Evolutionary conservation across 2,113 vertebrate genomes (phyloP), one percentile per base, ranked within the genome.

Genomic region (Ranitomeya variabilis): DNA sequence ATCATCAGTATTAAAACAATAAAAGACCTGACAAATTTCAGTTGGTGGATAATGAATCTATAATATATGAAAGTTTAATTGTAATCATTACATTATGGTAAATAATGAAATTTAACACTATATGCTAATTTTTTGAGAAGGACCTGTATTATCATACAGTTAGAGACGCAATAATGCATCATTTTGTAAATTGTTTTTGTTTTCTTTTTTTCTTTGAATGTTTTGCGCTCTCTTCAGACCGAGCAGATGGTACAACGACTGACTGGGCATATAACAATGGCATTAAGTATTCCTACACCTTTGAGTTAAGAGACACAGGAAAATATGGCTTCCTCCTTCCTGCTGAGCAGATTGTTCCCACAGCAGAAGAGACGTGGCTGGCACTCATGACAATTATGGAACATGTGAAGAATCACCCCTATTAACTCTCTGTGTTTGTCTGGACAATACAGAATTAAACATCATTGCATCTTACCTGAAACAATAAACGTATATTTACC

Each of bases 221-320:
- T 73, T 37, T 45, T 74, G 14, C 62, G 60, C 85, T 90, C 60
- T 86, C 57, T n/a, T 6, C 90, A 98, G 97, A 97, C 69, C 81
- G 91, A 92, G 96, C 96, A 6, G 96, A 94, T 0, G 97, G 97
- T 37, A 96, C 95, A 90, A 95, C 95, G 12, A 83, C 96, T 0
- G 96, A 99, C 92, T 98, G 97, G 97, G 94, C 95, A 85, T 98
- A 97, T 0, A 71, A 95, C 54, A 81, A 90, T 0, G 95, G 96
- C 67, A 96, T 97, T 91, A 97, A 96, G 90, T 98, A 97, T 51
- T 96, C 97, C 71, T 97, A 94, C 86, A 94, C 94, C 71, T 95
- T 98, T 0, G 97, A 99, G 92, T 95, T 98, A 90, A 95, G 97
- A 82, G 97, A 98, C 92, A 97, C 94, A 0, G 97, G 97, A 6